phyloP scores from a whole-genome alignment of 2,888 invertebrate genomes.

The Dasysyrphus albostriatus region DNA sequence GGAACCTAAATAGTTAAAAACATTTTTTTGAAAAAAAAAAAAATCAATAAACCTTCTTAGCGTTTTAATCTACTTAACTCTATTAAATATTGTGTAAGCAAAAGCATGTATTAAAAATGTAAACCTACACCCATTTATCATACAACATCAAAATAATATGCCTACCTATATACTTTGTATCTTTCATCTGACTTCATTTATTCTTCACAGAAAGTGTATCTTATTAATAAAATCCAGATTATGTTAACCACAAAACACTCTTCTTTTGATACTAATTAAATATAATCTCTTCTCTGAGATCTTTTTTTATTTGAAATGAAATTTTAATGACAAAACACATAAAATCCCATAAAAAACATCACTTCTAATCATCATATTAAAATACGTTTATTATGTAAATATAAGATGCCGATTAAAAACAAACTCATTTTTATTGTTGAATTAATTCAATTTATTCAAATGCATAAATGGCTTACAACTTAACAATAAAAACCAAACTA shows the following conservation, averaged over 20 bases:
- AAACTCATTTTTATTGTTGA: conserved; percentile 1
- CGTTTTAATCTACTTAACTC: no score
- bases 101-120: no score
- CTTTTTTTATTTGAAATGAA: background rate
- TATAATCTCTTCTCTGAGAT: conserved; percentile 7
- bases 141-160: no score
- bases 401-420: background rate
- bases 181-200: no score
- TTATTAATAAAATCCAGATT: background rate
- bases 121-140: no score
- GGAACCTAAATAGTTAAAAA: no score
- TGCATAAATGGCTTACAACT: background rate
- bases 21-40: no score
- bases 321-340: background rate
- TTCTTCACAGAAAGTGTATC: background rate
- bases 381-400: no score
- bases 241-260: background rate
- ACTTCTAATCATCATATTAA: background rate
- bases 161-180: no score
- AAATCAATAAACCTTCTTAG: no score
- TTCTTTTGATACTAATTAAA: background rate
- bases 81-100: no score
- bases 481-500: background rate
- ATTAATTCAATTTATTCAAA: conserved; percentile 26
- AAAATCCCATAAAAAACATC: background rate